Evolutionary conservation across 2,113 vertebrate species (phyloP).

Genomic region (Crocuta crocuta): DNA sequence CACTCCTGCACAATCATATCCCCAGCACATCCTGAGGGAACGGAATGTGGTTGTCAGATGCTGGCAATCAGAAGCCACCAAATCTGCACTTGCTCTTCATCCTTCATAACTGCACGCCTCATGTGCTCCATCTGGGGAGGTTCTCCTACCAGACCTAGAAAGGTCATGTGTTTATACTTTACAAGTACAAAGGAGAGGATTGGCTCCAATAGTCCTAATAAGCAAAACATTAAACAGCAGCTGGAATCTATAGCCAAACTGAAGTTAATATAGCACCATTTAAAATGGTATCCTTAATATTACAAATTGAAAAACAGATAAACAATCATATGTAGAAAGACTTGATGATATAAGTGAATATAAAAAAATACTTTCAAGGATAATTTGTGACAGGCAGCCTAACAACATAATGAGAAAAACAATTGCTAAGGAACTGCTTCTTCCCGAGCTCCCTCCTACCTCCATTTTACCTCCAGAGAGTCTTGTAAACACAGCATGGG

Average conservation of each 20-base stretch:
- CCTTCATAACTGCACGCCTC: not conserved
- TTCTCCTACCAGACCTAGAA: not conserved
- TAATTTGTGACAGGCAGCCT: not conserved
- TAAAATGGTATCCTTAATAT: constrained; percentile 7
- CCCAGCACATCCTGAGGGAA: not conserved
- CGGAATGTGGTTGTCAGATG: constrained; percentile 32
- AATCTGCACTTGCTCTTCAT: not conserved
- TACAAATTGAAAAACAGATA: constrained; percentile 41
- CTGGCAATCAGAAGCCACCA: not conserved
- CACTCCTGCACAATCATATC: not conserved
- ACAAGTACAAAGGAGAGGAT: constrained; percentile 47
- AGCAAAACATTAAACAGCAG: constrained; percentile 37
- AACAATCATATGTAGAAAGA: not conserved
- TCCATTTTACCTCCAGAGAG: constrained; percentile 5
- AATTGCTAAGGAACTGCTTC: not conserved
- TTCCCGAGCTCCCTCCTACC: not conserved
- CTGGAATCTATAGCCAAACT: not conserved
- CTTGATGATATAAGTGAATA: not conserved
- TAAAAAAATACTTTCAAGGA: not conserved
- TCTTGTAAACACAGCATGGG: constrained; percentile 8
- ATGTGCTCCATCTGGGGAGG: not conserved
- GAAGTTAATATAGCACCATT: not conserved
- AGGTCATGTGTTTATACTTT: constrained; percentile 38
- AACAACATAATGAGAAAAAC: constrained; percentile 57
- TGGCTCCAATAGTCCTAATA: not conserved